Percentiles rank a stretch among this genome's conserved stretches.
Evolutionary conservation across 2,797 vertebrate genomes (phyloP).

Genomic region (Esox lucius): DNA sequence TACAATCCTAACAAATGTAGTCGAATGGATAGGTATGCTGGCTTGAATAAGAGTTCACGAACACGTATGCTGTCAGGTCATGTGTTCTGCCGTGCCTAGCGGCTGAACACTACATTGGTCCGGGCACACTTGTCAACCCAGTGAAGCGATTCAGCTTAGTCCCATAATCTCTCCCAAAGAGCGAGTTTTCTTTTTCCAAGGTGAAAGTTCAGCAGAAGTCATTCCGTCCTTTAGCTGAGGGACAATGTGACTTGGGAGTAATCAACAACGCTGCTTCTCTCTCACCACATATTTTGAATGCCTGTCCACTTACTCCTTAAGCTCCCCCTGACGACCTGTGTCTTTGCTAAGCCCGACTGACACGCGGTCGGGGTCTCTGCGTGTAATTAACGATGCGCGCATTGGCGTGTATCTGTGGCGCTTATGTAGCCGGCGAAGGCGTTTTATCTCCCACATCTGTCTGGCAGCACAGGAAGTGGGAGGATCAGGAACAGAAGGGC

Average conservation of each 20-base stretch:
- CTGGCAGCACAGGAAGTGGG: constrained; percentile 16
- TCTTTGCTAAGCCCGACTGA: not conserved
- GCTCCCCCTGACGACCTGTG: not conserved
- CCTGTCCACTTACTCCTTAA: not conserved
- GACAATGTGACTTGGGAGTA: not conserved
- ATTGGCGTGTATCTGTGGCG: not conserved
- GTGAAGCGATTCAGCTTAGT: constrained; percentile 12
- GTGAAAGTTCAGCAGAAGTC: not conserved
- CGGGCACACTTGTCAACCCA: constrained; percentile 3
- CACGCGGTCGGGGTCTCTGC: constrained; percentile 3
- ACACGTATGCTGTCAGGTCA: not conserved
- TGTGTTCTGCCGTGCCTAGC: constrained; percentile 7
- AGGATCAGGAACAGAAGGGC: constrained; percentile 18
- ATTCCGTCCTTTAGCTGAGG: not conserved
- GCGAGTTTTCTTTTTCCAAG: not conserved
- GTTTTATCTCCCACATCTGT: constrained; percentile 15
- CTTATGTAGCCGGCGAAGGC: not conserved
- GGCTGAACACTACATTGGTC: not conserved
- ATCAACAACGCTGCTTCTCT: not conserved
- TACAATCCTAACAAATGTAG: constrained; percentile 60
- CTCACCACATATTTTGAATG: not conserved
- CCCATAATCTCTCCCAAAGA: constrained; percentile 17
- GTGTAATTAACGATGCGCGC: not conserved
- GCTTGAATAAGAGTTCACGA: constrained; percentile 48
- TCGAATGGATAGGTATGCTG: constrained; percentile 61